Conservation (phyloP, 2,797 vertebrate genomes). For the Chaetophractus vellerosus region DNA sequence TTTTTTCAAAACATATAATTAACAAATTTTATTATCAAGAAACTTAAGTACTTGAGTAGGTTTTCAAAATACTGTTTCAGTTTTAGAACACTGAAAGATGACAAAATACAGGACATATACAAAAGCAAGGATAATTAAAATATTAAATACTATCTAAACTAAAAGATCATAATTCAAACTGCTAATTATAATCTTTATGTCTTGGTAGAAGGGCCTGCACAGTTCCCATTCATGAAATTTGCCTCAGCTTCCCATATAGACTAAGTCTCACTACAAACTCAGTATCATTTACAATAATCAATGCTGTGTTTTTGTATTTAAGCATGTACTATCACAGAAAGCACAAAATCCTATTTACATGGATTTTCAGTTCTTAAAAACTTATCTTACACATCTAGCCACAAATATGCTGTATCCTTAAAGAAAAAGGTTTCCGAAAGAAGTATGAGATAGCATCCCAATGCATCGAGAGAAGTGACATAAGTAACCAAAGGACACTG, state of each 20-base stretch:
- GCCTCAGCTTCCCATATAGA: not conserved
- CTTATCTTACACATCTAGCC: constrained; percentile 75
- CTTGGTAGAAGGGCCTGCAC: constrained; percentile 52
- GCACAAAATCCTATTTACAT: not conserved
- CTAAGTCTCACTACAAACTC: constrained; percentile 57
- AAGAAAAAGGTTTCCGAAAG: too few relatives aligned
- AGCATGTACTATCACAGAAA: constrained; percentile 79
- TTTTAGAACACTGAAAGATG: too few relatives aligned
- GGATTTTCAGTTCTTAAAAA: constrained; percentile 78
- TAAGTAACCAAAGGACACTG: constrained; percentile 87
- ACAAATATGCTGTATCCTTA: constrained; percentile 72
- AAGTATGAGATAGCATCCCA: not conserved
- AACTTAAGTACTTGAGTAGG: too few relatives aligned
- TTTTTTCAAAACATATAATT: constrained; percentile 64
- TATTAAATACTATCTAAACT: too few relatives aligned
- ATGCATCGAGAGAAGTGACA: constrained; percentile 87
- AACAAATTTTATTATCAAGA: constrained; percentile 86
- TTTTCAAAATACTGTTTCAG: too few relatives aligned
- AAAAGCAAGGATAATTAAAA: too few relatives aligned
- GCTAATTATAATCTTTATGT: constrained; percentile 63
- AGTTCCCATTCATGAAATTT: constrained; percentile 64
- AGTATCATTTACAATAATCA: constrained; percentile 61
- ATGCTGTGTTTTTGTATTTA: constrained; percentile 60
- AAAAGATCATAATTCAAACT: constrained; percentile 70
- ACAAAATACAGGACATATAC: too few relatives aligned